Evolutionary conservation across 2,888 invertebrate species (phyloP), one percentile per base, ranked within the genome.

Genomic region (Entomobrya proxima): DNA sequence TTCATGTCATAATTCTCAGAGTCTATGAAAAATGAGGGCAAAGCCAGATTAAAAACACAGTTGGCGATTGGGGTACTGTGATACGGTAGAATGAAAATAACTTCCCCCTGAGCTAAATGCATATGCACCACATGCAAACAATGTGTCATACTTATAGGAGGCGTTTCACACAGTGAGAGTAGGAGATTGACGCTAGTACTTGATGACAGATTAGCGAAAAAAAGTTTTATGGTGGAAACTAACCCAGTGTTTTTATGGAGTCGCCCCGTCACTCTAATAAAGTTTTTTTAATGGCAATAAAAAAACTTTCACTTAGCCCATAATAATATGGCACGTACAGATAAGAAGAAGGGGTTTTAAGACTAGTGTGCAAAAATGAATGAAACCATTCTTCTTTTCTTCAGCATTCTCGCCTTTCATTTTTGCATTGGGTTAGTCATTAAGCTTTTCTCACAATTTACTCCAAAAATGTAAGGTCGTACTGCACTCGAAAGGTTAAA

Each of bases 191-290:
- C 18, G 40, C 27, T 21, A 2, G 67, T n/a, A 40, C 24, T 40
- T 67, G 40, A 67, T 18, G 67, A 67, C 67, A 67, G 40, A 40
- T 67, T 67, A 67, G 21, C 21, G n/a, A n/a, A 64, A 21, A 67
- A 67, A 67, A 67, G 67, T 67, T 67, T 67, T 40, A 67, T 67
- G 67, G 21, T 13, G 37, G 18, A 40, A 67, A 67, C 40, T 67
- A 21, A 40, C 67, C 24, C 67, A 40, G 21, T 40, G 40, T 21
- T 67, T 7, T 67, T 67, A 67, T 67, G 21, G 24, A 40, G 40
- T 67, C 67, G 18, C 40, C 18, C 18, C 21, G 1, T 67, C 67
- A 67, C 21, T 21, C 18, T 21, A 40, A 67, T 67, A 67, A 67
- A 67, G 24, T 67, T 67, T 37, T 37, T 37, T 37, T 67, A 67